Evolutionary conservation across 2,888 invertebrate genomes (phyloP), one percentile per base, ranked within the genome.

Genomic region (Hyppa rectilinea): DNA sequence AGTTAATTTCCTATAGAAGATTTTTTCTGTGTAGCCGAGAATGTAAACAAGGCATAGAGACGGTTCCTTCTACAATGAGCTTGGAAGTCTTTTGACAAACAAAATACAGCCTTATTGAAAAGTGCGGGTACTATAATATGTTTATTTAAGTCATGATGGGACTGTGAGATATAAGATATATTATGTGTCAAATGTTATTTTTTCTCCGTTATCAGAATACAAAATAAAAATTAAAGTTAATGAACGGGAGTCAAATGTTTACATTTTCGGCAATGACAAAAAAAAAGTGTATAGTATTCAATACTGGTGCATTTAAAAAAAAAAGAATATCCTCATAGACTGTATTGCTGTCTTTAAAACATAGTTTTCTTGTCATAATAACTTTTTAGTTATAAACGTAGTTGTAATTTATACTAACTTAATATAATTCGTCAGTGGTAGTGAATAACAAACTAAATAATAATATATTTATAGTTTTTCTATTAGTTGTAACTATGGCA

Each of bases 1-100:
- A 89, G 83, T 83, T 91, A 83, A 85, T 50, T 49, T 52, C 26
- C 4, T 53, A 3, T 38, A 47, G 45, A 6, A 17, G 20, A 3
- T 29, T 59, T 55, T 23, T n/a, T 47, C 2, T 58, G 17, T 62
- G 5, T 31, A 38, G 36, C 43, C 14, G 20, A 50, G 29, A 52
- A 47, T 58, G 50, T 74, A 53, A 52, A 60, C 34, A 31, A 76
- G 6, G 12, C 31, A 14, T 73, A 31, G 29, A 38, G 3, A 34
- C 9, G 6, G 23, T 55, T 26, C 9, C 20, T 55, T 6, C 20
- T 23, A 14, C 29, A n/a, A n/a, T n/a, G 43, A 4, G 2, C 17
- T 52, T 43, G 40, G 10, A 26, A 45, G 64, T 14, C n/a, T 62
- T 26, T 52, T 49, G 10, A 34, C 34, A 20, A 61, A 26, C 43